A percentile compares a stretch with the other conserved stretches of the same genome.
phyloP scores from a whole-genome alignment of 2,113 vertebrate species.

The Mirounga angustirostris region DNA sequence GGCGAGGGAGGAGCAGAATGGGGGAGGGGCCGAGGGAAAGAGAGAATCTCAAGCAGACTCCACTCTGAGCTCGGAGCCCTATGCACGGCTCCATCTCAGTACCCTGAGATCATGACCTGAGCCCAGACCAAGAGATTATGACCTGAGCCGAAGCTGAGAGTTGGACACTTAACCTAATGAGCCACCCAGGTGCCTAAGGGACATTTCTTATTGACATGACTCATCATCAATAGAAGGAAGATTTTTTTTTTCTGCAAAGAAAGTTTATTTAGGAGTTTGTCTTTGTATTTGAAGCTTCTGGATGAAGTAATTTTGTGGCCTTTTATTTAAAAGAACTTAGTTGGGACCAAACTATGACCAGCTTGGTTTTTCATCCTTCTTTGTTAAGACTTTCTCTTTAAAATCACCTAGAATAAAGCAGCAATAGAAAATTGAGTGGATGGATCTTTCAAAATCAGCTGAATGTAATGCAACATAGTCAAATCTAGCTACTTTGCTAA shows the following conservation, averaged over 20 bases:
- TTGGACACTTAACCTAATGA: neutral
- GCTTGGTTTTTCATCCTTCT: neutral
- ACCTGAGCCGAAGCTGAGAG: neutral
- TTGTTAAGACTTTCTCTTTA: neutral
- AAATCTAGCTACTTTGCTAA: neutral
- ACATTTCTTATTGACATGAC: neutral
- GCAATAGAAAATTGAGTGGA: neutral
- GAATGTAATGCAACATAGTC: neutral
- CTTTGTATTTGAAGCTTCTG: neutral
- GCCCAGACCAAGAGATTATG: too few relatives aligned
- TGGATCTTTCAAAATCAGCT: neutral
- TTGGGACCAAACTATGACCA: neutral
- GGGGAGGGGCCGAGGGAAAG: neutral
- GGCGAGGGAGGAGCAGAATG: neutral
- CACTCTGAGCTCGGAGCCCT: neutral
- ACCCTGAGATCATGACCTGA: neutral
- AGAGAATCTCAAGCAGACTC: neutral
- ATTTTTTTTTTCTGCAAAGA: neutral
- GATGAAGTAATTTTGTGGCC: neutral
- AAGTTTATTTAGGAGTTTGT: neutral
- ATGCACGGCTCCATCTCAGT: neutral
- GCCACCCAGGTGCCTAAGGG: neutral
- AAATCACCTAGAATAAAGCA: neutral
- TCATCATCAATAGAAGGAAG: neutral
- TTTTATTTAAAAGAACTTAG: neutral